A percentile compares a stretch with the other conserved stretches of the same genome.
Evolutionary conservation across 1,140 invertebrate genomes (phyloP).

Genomic region (Drosophila persimilis): DNA sequence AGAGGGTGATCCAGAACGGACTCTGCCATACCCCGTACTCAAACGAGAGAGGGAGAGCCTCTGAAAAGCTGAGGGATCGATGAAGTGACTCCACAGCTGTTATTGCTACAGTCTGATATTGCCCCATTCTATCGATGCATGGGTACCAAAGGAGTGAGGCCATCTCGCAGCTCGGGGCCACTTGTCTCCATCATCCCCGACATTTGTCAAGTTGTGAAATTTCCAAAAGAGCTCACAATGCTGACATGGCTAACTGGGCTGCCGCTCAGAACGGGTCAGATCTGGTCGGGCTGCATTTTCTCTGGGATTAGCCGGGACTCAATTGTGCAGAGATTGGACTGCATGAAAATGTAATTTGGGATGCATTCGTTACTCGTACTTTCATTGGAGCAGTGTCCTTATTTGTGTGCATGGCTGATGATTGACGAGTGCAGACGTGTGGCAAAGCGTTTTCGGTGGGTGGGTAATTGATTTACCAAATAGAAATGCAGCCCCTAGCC

Average conservation of each 20-base stretch:
- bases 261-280: neutral
- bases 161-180: constrained; percentile 35
- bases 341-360: constrained; percentile 27
- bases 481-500: constrained; percentile 21
- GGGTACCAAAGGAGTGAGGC: neutral
- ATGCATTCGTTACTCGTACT: too few species aligned
- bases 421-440: constrained; percentile 21
- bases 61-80: too few species aligned
- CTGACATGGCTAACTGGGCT: constrained; percentile 7
- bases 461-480: constrained; percentile 47
- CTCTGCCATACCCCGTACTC: too few species aligned
- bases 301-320: constrained; percentile 30
- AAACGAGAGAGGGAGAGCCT: too few species aligned
- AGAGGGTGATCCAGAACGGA: too few species aligned
- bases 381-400: too few species aligned
- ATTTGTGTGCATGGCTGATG: constrained; percentile 1
- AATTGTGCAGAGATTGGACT: constrained; percentile 12
- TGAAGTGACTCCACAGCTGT: too few species aligned
- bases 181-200: constrained; percentile 16
- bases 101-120: too few species aligned
- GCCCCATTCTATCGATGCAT: neutral
- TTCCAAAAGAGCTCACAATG: constrained; percentile 21
- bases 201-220: constrained; percentile 51
- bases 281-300: constrained; percentile 25
- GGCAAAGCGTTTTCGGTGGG: constrained; percentile 1